A percentile compares a stretch with the other conserved stretches of the same genome.
These are phyloP conservation scores for Batillaria attramentaria DNA, from an alignment of 1,140 invertebrate genomes.

Conservation along the genomic window DNA sequence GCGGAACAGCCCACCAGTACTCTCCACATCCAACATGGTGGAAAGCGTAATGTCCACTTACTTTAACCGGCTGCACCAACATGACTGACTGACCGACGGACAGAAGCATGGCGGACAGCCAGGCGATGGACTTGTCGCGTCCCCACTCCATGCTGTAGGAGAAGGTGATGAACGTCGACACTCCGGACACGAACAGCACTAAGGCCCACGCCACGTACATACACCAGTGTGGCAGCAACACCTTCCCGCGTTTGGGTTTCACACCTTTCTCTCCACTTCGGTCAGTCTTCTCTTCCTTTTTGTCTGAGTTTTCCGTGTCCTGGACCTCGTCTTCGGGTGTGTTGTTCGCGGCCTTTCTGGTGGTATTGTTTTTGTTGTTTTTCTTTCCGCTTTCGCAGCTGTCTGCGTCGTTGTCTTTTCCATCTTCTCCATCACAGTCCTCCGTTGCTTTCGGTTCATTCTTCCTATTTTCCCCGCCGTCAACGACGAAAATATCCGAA, in stretches of 20 bases:
- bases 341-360: not conserved
- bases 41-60: conserved; percentile 23
- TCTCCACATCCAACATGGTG: too few relatives aligned
- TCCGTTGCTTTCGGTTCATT: too few relatives aligned
- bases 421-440: not conserved
- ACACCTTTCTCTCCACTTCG: too few relatives aligned
- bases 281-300: not conserved
- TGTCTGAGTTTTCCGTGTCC: conserved; percentile 26
- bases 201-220: conserved; percentile 56
- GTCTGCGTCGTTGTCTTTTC: not conserved
- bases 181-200: conserved; percentile 43
- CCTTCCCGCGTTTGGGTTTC: conserved; percentile 7
- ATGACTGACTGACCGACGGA: conserved; percentile 53
- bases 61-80: conserved; percentile 58
- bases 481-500: too few relatives aligned
- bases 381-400: not conserved
- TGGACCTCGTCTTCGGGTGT: conserved; percentile 21
- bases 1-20: too few relatives aligned
- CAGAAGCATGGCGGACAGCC: conserved; percentile 54
- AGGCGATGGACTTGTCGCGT: conserved; percentile 55
- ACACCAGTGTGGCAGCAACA: conserved; percentile 52
- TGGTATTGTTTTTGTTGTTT: not conserved
- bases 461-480: too few relatives aligned
- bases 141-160: conserved; percentile 65
- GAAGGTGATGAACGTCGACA: conserved; percentile 59